phyloP scores from a whole-genome alignment of 2,888 invertebrate species.

The Sphaeridia pumilis region DNA sequence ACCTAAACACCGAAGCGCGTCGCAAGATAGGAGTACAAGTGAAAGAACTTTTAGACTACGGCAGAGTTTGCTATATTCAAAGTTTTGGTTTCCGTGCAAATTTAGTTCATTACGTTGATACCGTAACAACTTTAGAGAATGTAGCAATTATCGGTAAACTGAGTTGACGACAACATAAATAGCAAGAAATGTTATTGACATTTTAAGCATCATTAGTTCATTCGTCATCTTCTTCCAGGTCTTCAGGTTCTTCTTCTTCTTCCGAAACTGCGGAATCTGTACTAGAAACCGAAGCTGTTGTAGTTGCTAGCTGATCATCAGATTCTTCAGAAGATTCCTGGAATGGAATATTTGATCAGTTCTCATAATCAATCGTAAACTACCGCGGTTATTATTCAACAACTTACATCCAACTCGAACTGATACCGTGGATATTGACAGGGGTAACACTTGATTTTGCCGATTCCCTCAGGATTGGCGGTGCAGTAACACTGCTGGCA shows the following conservation, averaged over 20 bases:
- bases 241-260: not conserved
- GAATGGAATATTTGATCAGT: too few species aligned
- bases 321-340: too few species aligned
- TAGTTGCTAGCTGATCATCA: not conserved
- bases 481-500: constrained; percentile 61
- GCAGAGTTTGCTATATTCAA: constrained; percentile 17
- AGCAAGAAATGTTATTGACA: not conserved
- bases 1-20: constrained; percentile 13
- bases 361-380: too few species aligned
- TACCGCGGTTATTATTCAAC: too few species aligned
- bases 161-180: constrained; percentile 1
- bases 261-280: too few species aligned
- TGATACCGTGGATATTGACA: constrained; percentile 39
- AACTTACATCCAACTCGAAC: not conserved
- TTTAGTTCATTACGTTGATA: constrained; percentile 21
- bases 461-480: constrained; percentile 52
- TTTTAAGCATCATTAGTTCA: not conserved
- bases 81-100: constrained; percentile 9
- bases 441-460: constrained; percentile 54
- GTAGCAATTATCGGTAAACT: constrained; percentile 22
- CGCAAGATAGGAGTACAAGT: constrained; percentile 20
- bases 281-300: not conserved
- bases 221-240: not conserved
- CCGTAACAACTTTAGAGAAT: constrained; percentile 27
- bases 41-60: constrained; percentile 29